Conservation (phyloP, 2,797 vertebrate genomes). For the Poeciliopsis presidionis region DNA sequence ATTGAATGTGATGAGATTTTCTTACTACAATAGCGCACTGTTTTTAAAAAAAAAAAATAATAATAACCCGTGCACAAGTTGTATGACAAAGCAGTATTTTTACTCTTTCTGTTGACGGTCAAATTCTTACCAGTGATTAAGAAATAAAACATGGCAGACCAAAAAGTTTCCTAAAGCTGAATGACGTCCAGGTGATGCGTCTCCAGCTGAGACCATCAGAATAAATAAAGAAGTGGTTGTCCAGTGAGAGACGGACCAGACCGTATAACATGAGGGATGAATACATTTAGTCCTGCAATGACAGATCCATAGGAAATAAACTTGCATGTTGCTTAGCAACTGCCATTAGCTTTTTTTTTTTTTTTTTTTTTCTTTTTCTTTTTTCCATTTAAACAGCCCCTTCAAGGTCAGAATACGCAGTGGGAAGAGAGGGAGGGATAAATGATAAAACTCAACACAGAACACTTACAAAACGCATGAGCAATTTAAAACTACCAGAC, state of each 20-base stretch:
- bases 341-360: constrained; percentile 18
- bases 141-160: background rate
- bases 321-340: constrained; percentile 63
- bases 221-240: constrained; percentile 16
- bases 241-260: constrained; percentile 20
- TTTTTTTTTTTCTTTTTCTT: constrained; percentile 2
- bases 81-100: background rate
- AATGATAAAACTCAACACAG: background rate
- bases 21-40: background rate
- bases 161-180: background rate
- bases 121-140: background rate
- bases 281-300: constrained; percentile 51
- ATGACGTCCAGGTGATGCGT: background rate
- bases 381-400: constrained; percentile 41
- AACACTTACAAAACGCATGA: background rate
- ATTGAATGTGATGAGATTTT: background rate
- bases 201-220: background rate
- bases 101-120: background rate
- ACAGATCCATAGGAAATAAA: constrained; percentile 62
- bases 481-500: background rate
- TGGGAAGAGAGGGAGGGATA: constrained; percentile 13
- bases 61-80: no score
- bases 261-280: constrained; percentile 45
- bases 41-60: background rate
- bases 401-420: constrained; percentile 34